Base-by-base conservation (phyloP, 2,888 invertebrate species). In the Philhelius pedissequus region DNA sequence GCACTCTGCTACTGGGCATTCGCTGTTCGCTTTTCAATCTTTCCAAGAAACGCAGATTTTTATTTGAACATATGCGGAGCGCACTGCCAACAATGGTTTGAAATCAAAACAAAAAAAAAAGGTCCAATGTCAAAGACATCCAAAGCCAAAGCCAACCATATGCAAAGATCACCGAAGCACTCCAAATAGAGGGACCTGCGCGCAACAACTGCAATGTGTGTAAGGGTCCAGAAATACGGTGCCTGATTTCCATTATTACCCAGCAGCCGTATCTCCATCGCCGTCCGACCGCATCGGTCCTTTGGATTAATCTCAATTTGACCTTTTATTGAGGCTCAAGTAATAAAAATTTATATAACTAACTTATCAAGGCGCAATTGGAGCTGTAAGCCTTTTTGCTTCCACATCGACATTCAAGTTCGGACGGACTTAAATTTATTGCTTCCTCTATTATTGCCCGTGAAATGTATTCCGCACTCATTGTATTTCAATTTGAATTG, bases 291-390 rank as follows among this genome's bases (percentile, higher is more conserved):
- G n/a, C n/a, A n/a, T n/a, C 40, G 32, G 35, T 70, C 56, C 56
- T 35, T 64, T 66, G 60, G 40, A 69, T 54, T 60, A 73, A 69
- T 73, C 74, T 74, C 52, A 56, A 69, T 35, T 56, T 79, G 79
- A 83, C 79, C 83, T 66, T 73, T 77, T 64, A 52, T 71, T 80
- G 69, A 32, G 83, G 74, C 40, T 66, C 70, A 62, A 66, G 70
- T 76, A 84, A 84, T 84, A 84, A 84, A 84, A 84, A 84, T 84
- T 83, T 52, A 83, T 78, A 83, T 79, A 64, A 74, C 78, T 62
- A 69, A 78, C 83, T 83, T 83, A 74, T 48, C 69, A 43, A 81
- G 38, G 48, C 62, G 69, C 58, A 64, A 50, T 25, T 25, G 22
- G 1, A 58, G 52, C 66, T 64, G 30, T 25, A 52, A 32, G 22